Base-by-base conservation (phyloP, 2,797 vertebrate genomes). In the Melanotaenia nigrans region DNA sequence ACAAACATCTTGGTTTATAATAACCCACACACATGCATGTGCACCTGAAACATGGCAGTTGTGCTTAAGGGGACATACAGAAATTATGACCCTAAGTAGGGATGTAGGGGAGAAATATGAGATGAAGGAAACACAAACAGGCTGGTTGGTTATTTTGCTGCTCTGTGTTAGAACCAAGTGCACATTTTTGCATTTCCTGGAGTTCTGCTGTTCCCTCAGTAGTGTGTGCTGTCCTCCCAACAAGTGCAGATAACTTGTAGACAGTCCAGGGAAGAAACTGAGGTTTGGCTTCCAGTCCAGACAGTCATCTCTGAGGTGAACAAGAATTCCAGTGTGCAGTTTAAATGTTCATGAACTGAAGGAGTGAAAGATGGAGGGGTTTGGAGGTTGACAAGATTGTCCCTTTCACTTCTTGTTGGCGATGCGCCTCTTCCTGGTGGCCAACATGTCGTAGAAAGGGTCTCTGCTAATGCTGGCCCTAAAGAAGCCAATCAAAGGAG, bases 401-500 rank as follows among this genome's bases (percentile, higher is more conserved):
- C 77, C 71, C 38, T 71, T 89, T 94, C 95, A 97, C 90, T 97
- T 97, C 93, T 97, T 98, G 91, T 96, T 96, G n/a, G 96, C 97
- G 77, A 98, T 95, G 51, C 96, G 94, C 85, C 97, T 95, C 93
- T 98, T 98, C 81, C 97, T 94, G 62, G 97, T 96, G 2, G 96
- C 96, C 88, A 98, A 75, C 97, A 98, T 98, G 93, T 98, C 96
- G n/a, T 98, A 98, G 94, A 98, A 98, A 38, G 97, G 96, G 83
- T 98, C 96, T 88, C 96, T 95, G 54, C 96, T 98, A 71, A 97
- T 96, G 20, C 96, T 97, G 0, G 96, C 96, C 92, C 96, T 97
- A 90, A 81, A 87, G 89, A 87, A 94, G 87, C 89, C 91, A 91
- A 87, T 92, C 83, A 88, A 79, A 77, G 71, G 61, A 70, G 64